Evolutionary conservation across 2,888 invertebrate genomes (phyloP).

Genomic region (Luffia ferchaultella): DNA sequence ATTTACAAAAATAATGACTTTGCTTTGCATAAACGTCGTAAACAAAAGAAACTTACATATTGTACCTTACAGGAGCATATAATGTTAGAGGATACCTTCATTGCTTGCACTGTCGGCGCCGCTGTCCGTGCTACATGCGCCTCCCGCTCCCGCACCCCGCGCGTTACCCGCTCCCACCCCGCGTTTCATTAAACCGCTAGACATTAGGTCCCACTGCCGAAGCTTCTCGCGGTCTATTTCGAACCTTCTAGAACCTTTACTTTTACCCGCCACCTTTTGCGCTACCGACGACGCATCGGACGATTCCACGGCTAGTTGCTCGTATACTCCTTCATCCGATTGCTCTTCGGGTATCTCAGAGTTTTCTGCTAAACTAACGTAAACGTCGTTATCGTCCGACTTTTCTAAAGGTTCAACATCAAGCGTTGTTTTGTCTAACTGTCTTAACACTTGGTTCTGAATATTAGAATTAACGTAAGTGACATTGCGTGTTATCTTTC

Average conservation of each 20-base stretch:
- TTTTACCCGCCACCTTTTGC: conserved; percentile 15
- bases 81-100: conserved; percentile 61
- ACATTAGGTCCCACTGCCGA: conserved; percentile 89
- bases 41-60: conserved; percentile 53
- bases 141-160: conserved; percentile 32
- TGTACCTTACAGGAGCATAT: conserved; percentile 51
- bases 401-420: conserved; percentile 24
- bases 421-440: conserved; percentile 26
- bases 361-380: conserved; percentile 55
- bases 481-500: conserved; percentile 73
- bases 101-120: conserved; percentile 56
- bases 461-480: conserved; percentile 82
- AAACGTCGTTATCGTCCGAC: conserved; percentile 57
- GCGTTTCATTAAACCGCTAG: conserved; percentile 76
- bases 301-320: conserved; percentile 55
- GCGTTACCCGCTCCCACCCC: conserved; percentile 36
- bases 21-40: conserved; percentile 44
- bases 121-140: conserved; percentile 46
- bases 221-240: conserved; percentile 86
- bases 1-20: conserved; percentile 44
- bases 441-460: conserved; percentile 51
- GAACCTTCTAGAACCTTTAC: conserved; percentile 39
- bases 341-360: conserved; percentile 25
- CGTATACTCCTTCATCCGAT: conserved; percentile 65
- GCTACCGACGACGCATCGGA: conserved; percentile 22